phyloP scores from a whole-genome alignment of 2,113 vertebrate genomes.

The Brachyistius frenatus region DNA sequence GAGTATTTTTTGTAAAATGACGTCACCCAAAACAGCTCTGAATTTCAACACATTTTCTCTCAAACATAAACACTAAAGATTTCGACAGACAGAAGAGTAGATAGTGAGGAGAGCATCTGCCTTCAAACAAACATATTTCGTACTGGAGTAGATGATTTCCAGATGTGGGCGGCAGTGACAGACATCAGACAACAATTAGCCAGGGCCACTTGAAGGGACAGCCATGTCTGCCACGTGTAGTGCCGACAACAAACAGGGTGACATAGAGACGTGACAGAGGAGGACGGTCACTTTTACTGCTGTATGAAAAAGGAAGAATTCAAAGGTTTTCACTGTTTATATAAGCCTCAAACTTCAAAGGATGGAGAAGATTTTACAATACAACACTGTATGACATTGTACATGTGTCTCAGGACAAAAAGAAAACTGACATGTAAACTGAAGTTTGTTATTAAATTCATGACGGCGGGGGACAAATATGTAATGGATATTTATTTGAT shows the following conservation, averaged over 20 bases:
- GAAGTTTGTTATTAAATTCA: too few relatives aligned
- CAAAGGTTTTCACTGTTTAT: constrained; percentile 32
- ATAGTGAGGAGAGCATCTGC: constrained; percentile 28
- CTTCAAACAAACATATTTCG: constrained; percentile 60
- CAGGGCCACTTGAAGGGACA: constrained; percentile 51
- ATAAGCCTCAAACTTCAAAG: constrained; percentile 40
- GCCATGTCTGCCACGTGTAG: constrained; percentile 35
- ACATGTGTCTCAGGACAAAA: neutral
- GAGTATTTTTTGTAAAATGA: constrained; percentile 4
- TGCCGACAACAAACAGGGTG: constrained; percentile 29
- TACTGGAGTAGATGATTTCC: constrained; percentile 65
- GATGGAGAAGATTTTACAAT: constrained; percentile 13
- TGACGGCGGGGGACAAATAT: neutral
- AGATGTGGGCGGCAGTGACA: constrained; percentile 72
- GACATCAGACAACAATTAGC: constrained; percentile 55
- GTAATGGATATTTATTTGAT: constrained; percentile 52
- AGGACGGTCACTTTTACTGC: constrained; percentile 1
- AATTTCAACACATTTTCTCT: constrained; percentile 4
- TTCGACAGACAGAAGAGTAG: constrained; percentile 29
- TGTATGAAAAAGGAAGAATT: constrained; percentile 32
- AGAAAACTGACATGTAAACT: neutral
- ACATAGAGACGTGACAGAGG: neutral
- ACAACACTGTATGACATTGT: neutral
- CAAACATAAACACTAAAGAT: neutral
- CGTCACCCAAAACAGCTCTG: neutral